A percentile compares a stretch with the other conserved stretches of the same genome.
Evolutionary conservation across 2,797 vertebrate species (phyloP).

Genomic region (Poeciliopsis turneri): DNA sequence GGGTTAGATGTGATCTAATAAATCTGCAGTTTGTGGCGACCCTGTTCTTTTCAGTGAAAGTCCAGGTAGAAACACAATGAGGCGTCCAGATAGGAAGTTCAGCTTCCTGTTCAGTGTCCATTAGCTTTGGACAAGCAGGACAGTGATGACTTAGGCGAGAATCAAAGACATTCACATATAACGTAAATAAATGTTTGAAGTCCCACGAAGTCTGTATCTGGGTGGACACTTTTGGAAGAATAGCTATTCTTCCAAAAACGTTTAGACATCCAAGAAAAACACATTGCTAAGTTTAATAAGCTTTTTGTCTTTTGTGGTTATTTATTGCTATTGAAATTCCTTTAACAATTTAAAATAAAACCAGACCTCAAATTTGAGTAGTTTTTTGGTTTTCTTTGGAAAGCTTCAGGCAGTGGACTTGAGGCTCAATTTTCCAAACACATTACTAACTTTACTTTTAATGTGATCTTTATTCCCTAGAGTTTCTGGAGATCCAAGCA

Average conservation of each 20-base stretch:
- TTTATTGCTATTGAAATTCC: not conserved
- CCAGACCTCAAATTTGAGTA: not conserved
- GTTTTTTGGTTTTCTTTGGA: too few relatives aligned
- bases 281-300: not conserved
- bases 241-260: not conserved
- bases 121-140: conserved; percentile 23
- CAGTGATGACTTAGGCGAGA: conserved; percentile 21
- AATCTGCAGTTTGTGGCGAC: conserved; percentile 5
- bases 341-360: not conserved
- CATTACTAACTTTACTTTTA: not conserved
- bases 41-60: not conserved
- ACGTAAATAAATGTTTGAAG: not conserved
- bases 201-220: not conserved
- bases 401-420: too few relatives aligned
- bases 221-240: not conserved
- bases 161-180: conserved; percentile 27
- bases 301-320: not conserved
- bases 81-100: not conserved
- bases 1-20: not conserved
- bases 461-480: not conserved
- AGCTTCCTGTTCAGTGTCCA: conserved; percentile 60
- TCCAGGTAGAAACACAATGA: conserved; percentile 1
- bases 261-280: not conserved
- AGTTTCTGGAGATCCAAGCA: not conserved
- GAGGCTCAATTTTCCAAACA: not conserved